phyloP scores from a whole-genome alignment of 2,888 invertebrate species.

The Eupithecia exiguata region DNA sequence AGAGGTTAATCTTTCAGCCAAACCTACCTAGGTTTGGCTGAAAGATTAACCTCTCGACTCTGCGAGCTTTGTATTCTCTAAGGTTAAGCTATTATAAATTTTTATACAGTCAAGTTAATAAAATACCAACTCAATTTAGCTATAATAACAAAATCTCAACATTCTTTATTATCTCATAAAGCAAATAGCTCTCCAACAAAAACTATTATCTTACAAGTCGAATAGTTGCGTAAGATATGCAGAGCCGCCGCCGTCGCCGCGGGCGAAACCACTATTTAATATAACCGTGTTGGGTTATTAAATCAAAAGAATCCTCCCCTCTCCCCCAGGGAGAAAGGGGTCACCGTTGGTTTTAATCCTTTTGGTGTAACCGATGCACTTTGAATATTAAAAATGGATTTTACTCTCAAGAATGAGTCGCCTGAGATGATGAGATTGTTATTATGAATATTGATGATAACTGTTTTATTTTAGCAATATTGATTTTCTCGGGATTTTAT shows the following conservation, averaged over 20 bases:
- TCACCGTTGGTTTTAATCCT: slow-evolving; percentile 39
- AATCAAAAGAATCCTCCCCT: slow-evolving; percentile 44
- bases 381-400: slow-evolving; percentile 39
- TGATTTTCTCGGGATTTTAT: background rate
- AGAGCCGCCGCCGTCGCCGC: slow-evolving; percentile 42
- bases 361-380: slow-evolving; percentile 41
- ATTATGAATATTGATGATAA: slow-evolving; percentile 32
- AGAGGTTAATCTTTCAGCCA: too few species aligned
- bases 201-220: slow-evolving; percentile 40
- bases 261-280: slow-evolving; percentile 46
- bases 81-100: background rate
- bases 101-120: slow-evolving; percentile 9
- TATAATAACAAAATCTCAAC: slow-evolving; percentile 32
- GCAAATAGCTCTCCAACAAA: slow-evolving; percentile 31
- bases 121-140: slow-evolving; percentile 15
- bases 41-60: background rate
- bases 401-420: slow-evolving; percentile 20
- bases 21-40: background rate
- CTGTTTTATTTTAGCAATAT: slow-evolving; percentile 2
- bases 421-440: slow-evolving; percentile 21
- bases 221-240: slow-evolving; percentile 43
- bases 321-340: slow-evolving; percentile 20
- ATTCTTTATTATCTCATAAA: slow-evolving; percentile 33
- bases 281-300: slow-evolving; percentile 48
- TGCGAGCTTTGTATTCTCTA: background rate